Conservation (phyloP, 2,888 invertebrate species). For the Trichogramma dendrolimi region DNA sequence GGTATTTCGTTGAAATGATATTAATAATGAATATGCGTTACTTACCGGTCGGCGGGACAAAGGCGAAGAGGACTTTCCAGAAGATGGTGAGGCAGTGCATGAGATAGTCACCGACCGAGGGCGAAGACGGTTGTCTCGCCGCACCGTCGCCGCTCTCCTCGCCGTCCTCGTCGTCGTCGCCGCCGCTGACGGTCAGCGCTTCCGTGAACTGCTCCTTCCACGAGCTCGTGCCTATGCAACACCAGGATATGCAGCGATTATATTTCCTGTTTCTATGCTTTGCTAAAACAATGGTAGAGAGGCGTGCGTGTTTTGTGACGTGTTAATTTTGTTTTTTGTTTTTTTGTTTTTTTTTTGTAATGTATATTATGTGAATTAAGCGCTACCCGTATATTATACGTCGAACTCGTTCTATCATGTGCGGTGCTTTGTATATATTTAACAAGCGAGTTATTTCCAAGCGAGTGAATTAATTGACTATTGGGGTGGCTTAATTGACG, state of each 20-base stretch:
- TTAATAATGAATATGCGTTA: conserved; percentile 24
- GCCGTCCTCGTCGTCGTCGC: conserved; percentile 60
- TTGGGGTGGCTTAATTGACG: conserved; percentile 4
- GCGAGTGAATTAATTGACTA: conserved; percentile 16
- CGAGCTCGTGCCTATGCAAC: conserved; percentile 75
- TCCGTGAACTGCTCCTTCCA: conserved; percentile 99
- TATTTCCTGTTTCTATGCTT: no score
- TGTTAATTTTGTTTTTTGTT: no score
- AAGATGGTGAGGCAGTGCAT: conserved; percentile 94
- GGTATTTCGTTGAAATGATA: no score
- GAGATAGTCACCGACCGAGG: conserved; percentile 90
- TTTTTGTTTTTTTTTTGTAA: no score
- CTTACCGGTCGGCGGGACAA: conserved; percentile 95
- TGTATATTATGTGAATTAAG: no score
- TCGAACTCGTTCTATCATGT: no score
- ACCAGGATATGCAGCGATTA: background rate
- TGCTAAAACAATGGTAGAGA: no score
- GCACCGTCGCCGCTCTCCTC: conserved; percentile 48
- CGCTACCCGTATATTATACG: no score
- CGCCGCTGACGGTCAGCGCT: conserved; percentile 89
- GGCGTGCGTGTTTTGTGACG: no score
- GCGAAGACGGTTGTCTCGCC: conserved; percentile 54
- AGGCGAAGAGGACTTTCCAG: conserved; percentile 97
- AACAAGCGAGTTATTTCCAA: background rate
- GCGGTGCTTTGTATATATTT: no score